Evolutionary conservation across 2,113 vertebrate genomes (phyloP).

Genomic region (Chiloscyllium plagiosum): DNA sequence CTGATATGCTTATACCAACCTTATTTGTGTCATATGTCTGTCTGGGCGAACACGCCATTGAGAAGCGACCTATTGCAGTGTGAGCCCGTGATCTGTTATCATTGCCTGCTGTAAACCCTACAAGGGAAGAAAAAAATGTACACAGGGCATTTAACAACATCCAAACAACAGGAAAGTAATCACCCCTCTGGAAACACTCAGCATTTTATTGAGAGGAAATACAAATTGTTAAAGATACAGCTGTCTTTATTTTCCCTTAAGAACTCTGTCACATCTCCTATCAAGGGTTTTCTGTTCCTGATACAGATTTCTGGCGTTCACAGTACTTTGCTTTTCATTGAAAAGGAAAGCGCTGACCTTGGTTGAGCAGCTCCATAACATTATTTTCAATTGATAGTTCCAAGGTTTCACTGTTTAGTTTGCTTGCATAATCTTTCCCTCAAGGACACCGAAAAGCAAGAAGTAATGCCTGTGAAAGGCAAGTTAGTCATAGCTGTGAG

Average conservation of each 20-base stretch:
- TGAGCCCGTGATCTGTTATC: conserved; percentile 5
- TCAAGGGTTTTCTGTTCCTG: not conserved
- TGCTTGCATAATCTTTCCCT: not conserved
- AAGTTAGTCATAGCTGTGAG: not conserved
- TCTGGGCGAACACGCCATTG: conserved; percentile 14
- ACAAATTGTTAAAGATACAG: not conserved
- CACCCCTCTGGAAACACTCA: too few species aligned
- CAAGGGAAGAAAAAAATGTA: not conserved
- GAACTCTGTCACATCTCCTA: not conserved
- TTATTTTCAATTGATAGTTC: not conserved
- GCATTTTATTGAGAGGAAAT: not conserved
- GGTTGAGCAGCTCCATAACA: not conserved
- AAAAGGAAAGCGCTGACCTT: not conserved
- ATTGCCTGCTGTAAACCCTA: not conserved
- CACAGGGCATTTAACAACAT: too few species aligned
- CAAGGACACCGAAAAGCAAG: not conserved
- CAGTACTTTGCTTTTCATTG: not conserved
- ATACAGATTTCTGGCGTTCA: not conserved
- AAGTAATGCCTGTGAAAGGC: not conserved
- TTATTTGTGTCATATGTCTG: not conserved
- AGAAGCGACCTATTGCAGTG: conserved; percentile 30
- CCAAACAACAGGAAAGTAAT: not conserved
- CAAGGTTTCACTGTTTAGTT: not conserved
- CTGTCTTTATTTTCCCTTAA: not conserved
- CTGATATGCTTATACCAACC: not conserved